Evolutionary conservation across 2,113 vertebrate species (phyloP), one percentile per base, ranked within the genome.

Genomic region (Xenopus laevis): DNA sequence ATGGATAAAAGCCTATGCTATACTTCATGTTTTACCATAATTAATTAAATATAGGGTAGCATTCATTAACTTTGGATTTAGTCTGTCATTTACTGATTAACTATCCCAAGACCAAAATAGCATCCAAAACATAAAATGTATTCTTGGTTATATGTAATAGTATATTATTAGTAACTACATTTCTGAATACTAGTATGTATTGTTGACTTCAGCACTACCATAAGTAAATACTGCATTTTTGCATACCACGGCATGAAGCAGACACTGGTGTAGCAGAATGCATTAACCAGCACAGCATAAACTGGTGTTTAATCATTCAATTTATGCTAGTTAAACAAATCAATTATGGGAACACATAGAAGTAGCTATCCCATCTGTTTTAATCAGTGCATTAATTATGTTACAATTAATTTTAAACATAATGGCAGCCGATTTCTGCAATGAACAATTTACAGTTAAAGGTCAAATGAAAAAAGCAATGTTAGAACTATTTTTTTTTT

Each of bases 331-430:
- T 70, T 64, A 76, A 76, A 69, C 74, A 70, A 70, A 76, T 70
- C 67, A 76, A 76, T 76, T 70, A 76, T 57, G 30, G 27, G 52
- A 69, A 70, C 20, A 44, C 70, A 47, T 64, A 44, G 52, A 76
- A 20, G 74, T 62, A 10, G 66, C 50, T 58, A 27, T 47, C 30
- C 50, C 59, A 70, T 76, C 50, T 63, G 20, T 76, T 76, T 70
- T 76, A 76, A 76, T 76, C 66, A 76, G 66, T 44, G 47, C 59
- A 70, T 76, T 76, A 69, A 76, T 76, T 76, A 64, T 70, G 59
- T 44, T 70, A 70, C 66, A 70, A 70, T 70, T 69, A 76, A 55
- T 76, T 76, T 57, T 9, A 68, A 70, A 63, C 50, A 55, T 57
- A 57, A 30, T 30, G 47, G 30, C 66, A 76, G 67, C 58, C 74